These are phyloP conservation scores for Gonatopus flavifemur DNA, from an alignment of 1,140 invertebrate genomes.

Conservation along the genomic window DNA sequence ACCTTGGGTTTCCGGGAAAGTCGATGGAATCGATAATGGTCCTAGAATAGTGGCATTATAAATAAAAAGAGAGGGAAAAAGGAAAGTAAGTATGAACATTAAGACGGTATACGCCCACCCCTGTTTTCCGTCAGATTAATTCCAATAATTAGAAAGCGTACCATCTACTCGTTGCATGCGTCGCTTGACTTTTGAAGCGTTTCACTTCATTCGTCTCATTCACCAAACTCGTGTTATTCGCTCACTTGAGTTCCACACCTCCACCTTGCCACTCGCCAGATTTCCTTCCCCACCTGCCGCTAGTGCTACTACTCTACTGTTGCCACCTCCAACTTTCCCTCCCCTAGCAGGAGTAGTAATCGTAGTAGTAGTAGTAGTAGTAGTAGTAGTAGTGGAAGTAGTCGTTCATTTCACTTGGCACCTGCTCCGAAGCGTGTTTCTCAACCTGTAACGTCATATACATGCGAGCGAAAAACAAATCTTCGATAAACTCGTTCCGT, in stretches of 20 bases:
- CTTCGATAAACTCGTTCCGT: too few relatives aligned
- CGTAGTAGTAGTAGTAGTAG: too few relatives aligned
- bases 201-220: constrained; percentile 49
- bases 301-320: background rate
- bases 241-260: constrained; percentile 36
- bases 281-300: constrained; percentile 5
- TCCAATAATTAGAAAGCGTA: constrained; percentile 49
- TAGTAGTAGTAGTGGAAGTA: too few relatives aligned
- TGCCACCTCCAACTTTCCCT: constrained; percentile 20
- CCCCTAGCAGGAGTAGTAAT: too few relatives aligned
- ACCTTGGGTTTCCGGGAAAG: too few relatives aligned
- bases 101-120: constrained; percentile 16
- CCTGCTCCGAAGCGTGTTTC: constrained; percentile 17
- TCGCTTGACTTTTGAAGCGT: constrained; percentile 40
- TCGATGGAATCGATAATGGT: too few relatives aligned
- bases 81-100: constrained; percentile 12
- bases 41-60: too few relatives aligned
- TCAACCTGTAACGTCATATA: too few relatives aligned
- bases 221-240: constrained; percentile 40
- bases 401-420: constrained; percentile 30
- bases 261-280: constrained; percentile 26
- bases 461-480: too few relatives aligned
- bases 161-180: constrained; percentile 46
- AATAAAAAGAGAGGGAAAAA: constrained; percentile 1
- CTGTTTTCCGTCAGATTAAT: constrained; percentile 34